A percentile compares a stretch with the other conserved stretches of the same genome.
These are phyloP conservation scores for Leucosticte australis DNA, from an alignment of 2,113 vertebrate genomes.

Conservation along the genomic window DNA sequence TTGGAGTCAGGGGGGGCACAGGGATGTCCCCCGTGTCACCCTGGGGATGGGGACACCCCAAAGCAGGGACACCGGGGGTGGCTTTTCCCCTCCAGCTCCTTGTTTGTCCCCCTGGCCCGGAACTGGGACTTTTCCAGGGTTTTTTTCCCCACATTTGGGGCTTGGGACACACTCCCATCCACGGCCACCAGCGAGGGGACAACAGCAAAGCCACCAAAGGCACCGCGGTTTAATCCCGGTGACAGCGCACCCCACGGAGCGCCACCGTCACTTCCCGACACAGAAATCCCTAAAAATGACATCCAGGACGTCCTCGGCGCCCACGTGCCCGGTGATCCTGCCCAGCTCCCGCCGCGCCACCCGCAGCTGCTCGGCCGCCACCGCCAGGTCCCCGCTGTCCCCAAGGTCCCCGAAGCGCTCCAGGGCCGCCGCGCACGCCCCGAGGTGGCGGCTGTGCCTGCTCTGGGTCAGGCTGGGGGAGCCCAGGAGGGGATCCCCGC, in stretches of 20 bases:
- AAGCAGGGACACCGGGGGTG: not conserved
- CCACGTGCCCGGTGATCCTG: slow-evolving; percentile 84
- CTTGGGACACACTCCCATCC: fast-evolving
- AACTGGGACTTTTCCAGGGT: not conserved
- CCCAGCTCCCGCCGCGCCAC: slow-evolving; percentile 82
- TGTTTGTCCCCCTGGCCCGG: not conserved
- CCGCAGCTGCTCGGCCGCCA: slow-evolving; percentile 87
- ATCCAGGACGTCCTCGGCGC: slow-evolving; percentile 85
- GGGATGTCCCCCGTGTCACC: fast-evolving
- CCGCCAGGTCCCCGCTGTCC: slow-evolving; percentile 77
- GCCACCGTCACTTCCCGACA: slow-evolving; percentile 82
- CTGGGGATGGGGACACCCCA: fast-evolving
- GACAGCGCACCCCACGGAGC: fast-evolving
- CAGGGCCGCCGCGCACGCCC: slow-evolving; percentile 74
- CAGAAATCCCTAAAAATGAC: slow-evolving; percentile 96
- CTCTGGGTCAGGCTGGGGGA: slow-evolving; percentile 79
- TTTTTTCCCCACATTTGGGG: not conserved
- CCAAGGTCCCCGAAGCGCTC: slow-evolving; percentile 51
- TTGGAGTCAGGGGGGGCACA: not conserved
- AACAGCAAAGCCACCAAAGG: not conserved
- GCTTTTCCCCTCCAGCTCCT: not conserved
- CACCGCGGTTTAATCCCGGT: slow-evolving; percentile 7
- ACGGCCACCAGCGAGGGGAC: not conserved
- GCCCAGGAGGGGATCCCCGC: slow-evolving; percentile 78
- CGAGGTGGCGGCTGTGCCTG: slow-evolving; percentile 80